These are phyloP conservation scores for Trialeurodes vaporariorum DNA, from an alignment of 1,140 invertebrate species.

Conservation along the genomic window DNA sequence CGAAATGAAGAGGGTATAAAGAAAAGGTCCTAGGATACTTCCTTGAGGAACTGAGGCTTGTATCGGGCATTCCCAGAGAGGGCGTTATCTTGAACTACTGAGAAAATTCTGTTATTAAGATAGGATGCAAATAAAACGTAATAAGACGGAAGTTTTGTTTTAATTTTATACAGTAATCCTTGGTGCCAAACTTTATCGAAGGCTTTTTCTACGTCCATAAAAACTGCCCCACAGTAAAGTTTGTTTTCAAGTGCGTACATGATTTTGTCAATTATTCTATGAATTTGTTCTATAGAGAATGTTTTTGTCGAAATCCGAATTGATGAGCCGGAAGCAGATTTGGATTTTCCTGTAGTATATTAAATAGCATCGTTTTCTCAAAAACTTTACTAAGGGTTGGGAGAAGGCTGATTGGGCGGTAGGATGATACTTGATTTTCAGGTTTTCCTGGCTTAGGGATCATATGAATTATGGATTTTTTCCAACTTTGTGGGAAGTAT, in stretches of 20 bases:
- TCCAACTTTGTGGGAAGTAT: constrained; percentile 23
- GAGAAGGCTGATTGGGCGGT: constrained; percentile 28
- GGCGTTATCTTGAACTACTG: constrained; percentile 3
- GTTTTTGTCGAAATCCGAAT: neutral
- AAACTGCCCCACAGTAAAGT: constrained; percentile 25
- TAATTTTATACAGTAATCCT: constrained; percentile 28
- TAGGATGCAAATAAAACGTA: constrained; percentile 6
- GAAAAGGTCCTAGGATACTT: constrained; percentile 24
- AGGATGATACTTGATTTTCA: constrained; percentile 18
- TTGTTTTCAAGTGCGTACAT: constrained; percentile 10
- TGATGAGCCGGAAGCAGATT: constrained; percentile 17
- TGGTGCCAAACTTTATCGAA: constrained; percentile 31
- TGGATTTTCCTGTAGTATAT: constrained; percentile 15
- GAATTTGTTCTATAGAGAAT: constrained; percentile 9
- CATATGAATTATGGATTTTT: constrained; percentile 29
- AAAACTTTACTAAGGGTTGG: constrained; percentile 23
- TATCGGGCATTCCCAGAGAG: neutral
- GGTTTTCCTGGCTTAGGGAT: constrained; percentile 27
- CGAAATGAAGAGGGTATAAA: constrained; percentile 27
- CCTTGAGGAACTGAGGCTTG: constrained; percentile 29
- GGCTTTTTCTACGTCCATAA: constrained; percentile 30
- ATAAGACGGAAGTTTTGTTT: too few relatives aligned
- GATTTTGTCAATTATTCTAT: constrained; percentile 9
- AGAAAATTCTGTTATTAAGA: constrained; percentile 2
- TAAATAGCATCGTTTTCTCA: constrained; percentile 18